Percentiles rank a stretch among this genome's conserved stretches.
Evolutionary conservation across 2,113 vertebrate species (phyloP).

Genomic region (Nothobranchius kuhntae): DNA sequence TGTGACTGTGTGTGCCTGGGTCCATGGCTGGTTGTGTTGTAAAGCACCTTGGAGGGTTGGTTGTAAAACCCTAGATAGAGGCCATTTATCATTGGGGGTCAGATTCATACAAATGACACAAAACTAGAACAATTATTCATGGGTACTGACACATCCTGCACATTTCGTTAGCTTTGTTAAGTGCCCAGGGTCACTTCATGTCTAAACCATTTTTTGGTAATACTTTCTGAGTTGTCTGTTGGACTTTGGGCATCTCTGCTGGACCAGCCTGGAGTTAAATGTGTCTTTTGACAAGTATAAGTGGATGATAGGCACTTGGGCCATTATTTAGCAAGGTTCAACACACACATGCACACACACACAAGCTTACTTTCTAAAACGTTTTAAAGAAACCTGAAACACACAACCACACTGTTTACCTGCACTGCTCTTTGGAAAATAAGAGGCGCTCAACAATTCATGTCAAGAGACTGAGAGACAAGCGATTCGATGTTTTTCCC

Average conservation of each 20-base stretch:
- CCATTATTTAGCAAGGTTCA: conserved; percentile 14
- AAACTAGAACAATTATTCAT: too few relatives aligned
- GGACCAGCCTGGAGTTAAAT: conserved; percentile 46
- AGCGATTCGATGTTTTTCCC: conserved; percentile 50
- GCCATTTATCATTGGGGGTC: too few relatives aligned
- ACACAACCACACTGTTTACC: conserved; percentile 5
- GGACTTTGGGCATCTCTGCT: conserved; percentile 15
- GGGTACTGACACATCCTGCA: too few relatives aligned
- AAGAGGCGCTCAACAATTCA: conserved; percentile 31
- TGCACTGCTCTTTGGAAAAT: conserved; percentile 10
- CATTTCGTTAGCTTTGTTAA: not conserved
- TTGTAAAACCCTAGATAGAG: too few relatives aligned
- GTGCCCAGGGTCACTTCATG: not conserved
- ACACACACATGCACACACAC: not conserved
- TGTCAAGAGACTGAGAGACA: conserved; percentile 40
- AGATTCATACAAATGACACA: too few relatives aligned
- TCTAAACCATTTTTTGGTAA: not conserved
- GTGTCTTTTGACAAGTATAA: conserved; percentile 43
- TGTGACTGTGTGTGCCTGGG: too few relatives aligned
- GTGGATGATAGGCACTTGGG: conserved; percentile 16
- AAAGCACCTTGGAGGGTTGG: too few relatives aligned
- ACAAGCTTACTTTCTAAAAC: too few relatives aligned
- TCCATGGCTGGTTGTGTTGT: too few relatives aligned
- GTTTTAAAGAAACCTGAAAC: not conserved
- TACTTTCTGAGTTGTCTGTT: conserved; percentile 1